A percentile compares a stretch with the other conserved stretches of the same genome.
These are phyloP conservation scores for Bembecia ichneumoniformis DNA, from an alignment of 2,888 invertebrate genomes.

Conservation along the genomic window DNA sequence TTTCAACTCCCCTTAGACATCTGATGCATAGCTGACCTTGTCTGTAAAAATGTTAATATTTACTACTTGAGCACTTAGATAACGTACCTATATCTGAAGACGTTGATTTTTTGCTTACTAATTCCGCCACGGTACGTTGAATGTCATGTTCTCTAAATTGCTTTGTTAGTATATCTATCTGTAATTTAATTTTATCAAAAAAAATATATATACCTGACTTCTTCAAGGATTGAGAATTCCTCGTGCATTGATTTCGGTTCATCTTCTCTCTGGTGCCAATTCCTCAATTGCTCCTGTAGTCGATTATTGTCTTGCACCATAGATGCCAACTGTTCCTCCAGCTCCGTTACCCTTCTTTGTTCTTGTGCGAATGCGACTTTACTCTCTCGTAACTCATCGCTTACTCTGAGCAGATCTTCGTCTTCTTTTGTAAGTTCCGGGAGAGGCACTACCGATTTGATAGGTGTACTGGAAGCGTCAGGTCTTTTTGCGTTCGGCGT, in stretches of 20 bases:
- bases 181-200: not conserved
- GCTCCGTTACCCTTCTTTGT: constrained; percentile 79
- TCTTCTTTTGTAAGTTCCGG: constrained; percentile 68
- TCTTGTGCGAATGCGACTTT: constrained; percentile 79
- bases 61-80: no score
- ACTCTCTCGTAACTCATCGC: constrained; percentile 80
- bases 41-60: constrained; percentile 45
- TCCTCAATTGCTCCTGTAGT: constrained; percentile 78
- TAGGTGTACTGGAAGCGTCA: constrained; percentile 42
- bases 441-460: constrained; percentile 46
- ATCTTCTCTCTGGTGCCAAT: constrained; percentile 76
- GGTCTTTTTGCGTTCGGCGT: constrained; percentile 33
- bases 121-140: not conserved
- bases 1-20: constrained; percentile 78
- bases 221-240: constrained; percentile 85
- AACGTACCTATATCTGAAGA: no score
- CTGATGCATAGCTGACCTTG: constrained; percentile 88
- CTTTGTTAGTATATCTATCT: not conserved
- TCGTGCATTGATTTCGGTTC: constrained; percentile 88
- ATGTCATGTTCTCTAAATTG: not conserved
- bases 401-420: constrained; percentile 69
- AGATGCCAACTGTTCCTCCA: constrained; percentile 83
- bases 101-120: not conserved
- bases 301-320: constrained; percentile 79
- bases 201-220: constrained; percentile 76